A percentile compares a stretch with the other conserved stretches of the same genome.
Conservation (phyloP, 1,140 invertebrate species). For the Meteorus sp. region DNA sequence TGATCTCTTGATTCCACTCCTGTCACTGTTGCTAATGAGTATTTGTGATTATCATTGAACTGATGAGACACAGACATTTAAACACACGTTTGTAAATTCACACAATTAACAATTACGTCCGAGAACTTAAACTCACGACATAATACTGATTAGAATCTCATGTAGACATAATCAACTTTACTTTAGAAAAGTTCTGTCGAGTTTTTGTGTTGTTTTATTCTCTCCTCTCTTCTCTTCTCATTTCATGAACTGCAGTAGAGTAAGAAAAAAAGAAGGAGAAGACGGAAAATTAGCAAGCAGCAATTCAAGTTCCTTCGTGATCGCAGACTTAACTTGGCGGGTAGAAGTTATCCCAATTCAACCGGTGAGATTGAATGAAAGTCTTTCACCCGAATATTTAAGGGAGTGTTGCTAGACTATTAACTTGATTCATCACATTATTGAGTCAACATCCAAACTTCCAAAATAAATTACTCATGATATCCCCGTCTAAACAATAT, state of each 20-base stretch:
- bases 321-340: constrained; percentile 12
- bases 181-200: no score
- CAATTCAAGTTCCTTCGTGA: constrained; percentile 16
- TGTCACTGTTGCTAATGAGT: neutral
- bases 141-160: no score
- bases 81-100: neutral
- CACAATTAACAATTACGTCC: no score
- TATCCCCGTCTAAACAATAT: no score
- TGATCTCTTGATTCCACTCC: no score
- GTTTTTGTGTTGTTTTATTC: neutral
- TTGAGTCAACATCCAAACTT: neutral
- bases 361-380: constrained; percentile 20
- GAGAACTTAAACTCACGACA: no score
- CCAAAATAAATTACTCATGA: neutral
- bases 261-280: neutral
- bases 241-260: neutral
- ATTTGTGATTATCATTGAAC: neutral
- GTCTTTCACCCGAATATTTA: constrained; percentile 8
- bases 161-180: no score
- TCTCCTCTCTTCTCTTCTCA: no score
- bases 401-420: constrained; percentile 7
- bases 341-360: constrained; percentile 19
- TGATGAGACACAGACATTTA: constrained; percentile 5
- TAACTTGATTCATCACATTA: constrained; percentile 14
- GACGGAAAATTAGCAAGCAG: constrained; percentile 16